Percentiles rank a stretch among this genome's conserved stretches.
phyloP scores from a whole-genome alignment of 2,888 invertebrate genomes.

The Ornithoptera priamus region DNA sequence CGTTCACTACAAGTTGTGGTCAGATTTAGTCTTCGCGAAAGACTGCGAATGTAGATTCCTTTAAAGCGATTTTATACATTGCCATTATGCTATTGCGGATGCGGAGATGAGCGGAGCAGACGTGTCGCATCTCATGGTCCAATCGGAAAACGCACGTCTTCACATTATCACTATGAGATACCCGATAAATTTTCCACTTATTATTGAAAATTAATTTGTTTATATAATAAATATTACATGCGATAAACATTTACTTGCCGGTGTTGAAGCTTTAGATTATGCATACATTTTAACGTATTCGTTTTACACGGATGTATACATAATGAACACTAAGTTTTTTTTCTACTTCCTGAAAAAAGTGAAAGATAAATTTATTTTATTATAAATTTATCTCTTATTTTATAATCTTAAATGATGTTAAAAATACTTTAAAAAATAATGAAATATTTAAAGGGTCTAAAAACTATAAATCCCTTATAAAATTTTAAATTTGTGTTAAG shows the following conservation, averaged over 20 bases:
- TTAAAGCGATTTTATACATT: constrained; percentile 43
- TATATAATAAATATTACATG: neutral
- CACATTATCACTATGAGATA: neutral
- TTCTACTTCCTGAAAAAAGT: neutral
- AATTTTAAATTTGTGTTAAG: too few relatives aligned
- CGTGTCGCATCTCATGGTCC: constrained; percentile 20
- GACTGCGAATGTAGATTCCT: constrained; percentile 41
- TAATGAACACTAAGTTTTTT: neutral
- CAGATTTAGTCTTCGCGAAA: constrained; percentile 39
- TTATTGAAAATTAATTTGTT: neutral
- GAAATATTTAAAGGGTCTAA: too few relatives aligned
- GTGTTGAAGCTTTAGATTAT: neutral
- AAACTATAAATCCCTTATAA: too few relatives aligned
- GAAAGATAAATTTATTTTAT: neutral
- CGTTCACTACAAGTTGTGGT: constrained; percentile 35
- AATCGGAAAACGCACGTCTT: constrained; percentile 16
- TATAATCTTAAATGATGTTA: neutral
- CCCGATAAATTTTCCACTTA: constrained; percentile 15
- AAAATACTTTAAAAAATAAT: too few relatives aligned
- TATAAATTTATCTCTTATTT: neutral
- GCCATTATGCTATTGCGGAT: constrained; percentile 31
- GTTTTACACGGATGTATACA: neutral
- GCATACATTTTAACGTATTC: neutral
- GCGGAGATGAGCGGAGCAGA: constrained; percentile 21
- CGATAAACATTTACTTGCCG: neutral